A percentile compares a stretch with the other conserved stretches of the same genome.
phyloP scores from a whole-genome alignment of 2,113 vertebrate species.

The Sorex araneus region DNA sequence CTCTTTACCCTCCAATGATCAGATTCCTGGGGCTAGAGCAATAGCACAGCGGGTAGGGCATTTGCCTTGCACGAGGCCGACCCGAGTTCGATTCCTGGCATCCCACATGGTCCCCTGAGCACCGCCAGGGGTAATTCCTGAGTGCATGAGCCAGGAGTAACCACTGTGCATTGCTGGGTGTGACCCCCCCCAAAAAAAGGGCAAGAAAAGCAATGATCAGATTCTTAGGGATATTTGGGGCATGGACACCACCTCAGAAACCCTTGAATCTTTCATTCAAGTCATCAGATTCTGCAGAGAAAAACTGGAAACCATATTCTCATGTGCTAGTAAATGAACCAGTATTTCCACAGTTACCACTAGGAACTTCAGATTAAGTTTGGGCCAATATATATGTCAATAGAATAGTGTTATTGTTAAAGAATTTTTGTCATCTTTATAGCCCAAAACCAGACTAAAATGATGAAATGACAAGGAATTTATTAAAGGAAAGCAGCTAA shows the following conservation, averaged over 20 bases:
- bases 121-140: too few species aligned
- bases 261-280: not conserved
- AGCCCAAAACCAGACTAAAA: not conserved
- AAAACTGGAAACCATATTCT: not conserved
- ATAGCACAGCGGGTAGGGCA: too few species aligned
- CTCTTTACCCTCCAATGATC: not conserved
- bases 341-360: not conserved
- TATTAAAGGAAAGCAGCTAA: not conserved
- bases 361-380: not conserved
- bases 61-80: too few species aligned
- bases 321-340: not conserved
- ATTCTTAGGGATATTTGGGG: constrained; percentile 19
- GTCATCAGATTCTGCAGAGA: not conserved
- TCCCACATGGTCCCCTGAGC: too few species aligned
- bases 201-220: too few species aligned
- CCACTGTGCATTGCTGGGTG: too few species aligned
- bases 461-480: not conserved
- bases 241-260: not conserved
- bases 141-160: too few species aligned
- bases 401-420: not conserved
- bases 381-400: not conserved
- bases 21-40: not conserved
- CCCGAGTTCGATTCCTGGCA: too few species aligned
- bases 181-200: too few species aligned
- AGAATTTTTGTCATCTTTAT: not conserved